Percentiles rank a stretch among this genome's conserved stretches.
Conservation (phyloP, 2,113 vertebrate genomes). For the Lethenteron camtschaticum region DNA sequence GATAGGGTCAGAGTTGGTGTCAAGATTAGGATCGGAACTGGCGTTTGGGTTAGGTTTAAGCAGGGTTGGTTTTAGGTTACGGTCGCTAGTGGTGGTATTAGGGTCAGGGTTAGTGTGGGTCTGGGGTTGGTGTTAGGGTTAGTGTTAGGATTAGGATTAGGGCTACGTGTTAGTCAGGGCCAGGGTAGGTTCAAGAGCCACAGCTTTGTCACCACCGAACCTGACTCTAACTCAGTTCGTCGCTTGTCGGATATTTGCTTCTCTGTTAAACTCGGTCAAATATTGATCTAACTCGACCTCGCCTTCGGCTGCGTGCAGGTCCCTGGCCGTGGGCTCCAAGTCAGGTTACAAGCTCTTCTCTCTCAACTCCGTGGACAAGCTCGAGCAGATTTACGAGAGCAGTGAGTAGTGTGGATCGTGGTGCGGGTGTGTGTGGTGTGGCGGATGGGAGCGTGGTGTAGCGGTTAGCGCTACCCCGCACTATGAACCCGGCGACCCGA, state of each 20-base stretch:
- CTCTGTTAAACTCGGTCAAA: not conserved
- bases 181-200: not conserved
- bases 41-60: not conserved
- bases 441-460: not conserved
- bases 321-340: conserved; percentile 90
- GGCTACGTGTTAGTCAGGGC: conserved; percentile 10
- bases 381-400: conserved; percentile 99
- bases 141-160: not conserved
- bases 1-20: not conserved
- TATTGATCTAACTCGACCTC: not conserved
- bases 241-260: not conserved
- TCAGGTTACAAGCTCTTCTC: conserved; percentile 98
- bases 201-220: not conserved
- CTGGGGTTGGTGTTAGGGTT: not conserved
- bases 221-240: not conserved
- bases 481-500: not conserved
- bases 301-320: conserved; percentile 25
- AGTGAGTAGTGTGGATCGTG: conserved; percentile 41
- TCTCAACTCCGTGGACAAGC: conserved; percentile 87
- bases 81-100: not conserved
- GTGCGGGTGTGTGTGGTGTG: too few relatives aligned
- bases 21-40: not conserved
- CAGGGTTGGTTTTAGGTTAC: not conserved
- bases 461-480: not conserved
- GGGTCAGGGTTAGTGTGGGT: not conserved